Conservation (phyloP, 2,113 vertebrate genomes). For the Sarotherodon lohbergeri region DNA sequence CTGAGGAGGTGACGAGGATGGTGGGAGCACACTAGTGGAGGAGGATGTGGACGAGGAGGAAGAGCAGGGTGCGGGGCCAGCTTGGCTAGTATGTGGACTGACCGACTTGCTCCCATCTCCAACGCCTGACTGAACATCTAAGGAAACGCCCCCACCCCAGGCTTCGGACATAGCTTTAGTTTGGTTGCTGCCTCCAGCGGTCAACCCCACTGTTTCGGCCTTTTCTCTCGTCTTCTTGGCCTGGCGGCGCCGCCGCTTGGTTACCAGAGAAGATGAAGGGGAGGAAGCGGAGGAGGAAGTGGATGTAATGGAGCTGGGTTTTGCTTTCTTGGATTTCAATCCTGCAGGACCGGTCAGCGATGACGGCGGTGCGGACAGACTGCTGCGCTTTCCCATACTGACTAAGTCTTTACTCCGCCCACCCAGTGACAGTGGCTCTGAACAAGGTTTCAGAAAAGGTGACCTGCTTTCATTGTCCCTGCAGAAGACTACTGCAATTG, state of each 20-base stretch:
- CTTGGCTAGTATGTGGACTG: conserved; percentile 62
- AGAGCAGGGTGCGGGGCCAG: conserved; percentile 67
- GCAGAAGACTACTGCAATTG: conserved; percentile 89
- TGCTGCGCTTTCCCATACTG: conserved; percentile 52
- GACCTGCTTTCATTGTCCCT: conserved; percentile 89
- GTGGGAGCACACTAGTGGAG: conserved; percentile 68
- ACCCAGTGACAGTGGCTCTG: conserved; percentile 61
- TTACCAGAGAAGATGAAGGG: conserved; percentile 61
- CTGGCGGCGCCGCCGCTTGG: conserved; percentile 66
- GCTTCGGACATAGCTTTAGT: conserved; percentile 30
- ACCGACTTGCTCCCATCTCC: conserved; percentile 50
- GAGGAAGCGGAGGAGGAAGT: conserved; percentile 77
- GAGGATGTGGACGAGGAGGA: conserved; percentile 68
- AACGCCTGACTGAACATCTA: conserved; percentile 39
- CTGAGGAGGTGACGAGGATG: conserved; percentile 70
- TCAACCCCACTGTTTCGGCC: not conserved
- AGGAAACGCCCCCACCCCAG: conserved; percentile 40
- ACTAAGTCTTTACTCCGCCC: conserved; percentile 60
- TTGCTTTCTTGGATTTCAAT: conserved; percentile 69
- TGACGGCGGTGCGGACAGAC: conserved; percentile 32
- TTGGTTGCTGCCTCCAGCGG: conserved; percentile 22
- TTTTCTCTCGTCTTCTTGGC: conserved; percentile 69
- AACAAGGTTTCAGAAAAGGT: conserved; percentile 82
- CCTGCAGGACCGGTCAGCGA: conserved; percentile 31
- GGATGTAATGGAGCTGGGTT: conserved; percentile 76